A percentile compares a stretch with the other conserved stretches of the same genome.
Conservation (phyloP, 2,888 invertebrate species). For the Cheilosia vernalis region DNA sequence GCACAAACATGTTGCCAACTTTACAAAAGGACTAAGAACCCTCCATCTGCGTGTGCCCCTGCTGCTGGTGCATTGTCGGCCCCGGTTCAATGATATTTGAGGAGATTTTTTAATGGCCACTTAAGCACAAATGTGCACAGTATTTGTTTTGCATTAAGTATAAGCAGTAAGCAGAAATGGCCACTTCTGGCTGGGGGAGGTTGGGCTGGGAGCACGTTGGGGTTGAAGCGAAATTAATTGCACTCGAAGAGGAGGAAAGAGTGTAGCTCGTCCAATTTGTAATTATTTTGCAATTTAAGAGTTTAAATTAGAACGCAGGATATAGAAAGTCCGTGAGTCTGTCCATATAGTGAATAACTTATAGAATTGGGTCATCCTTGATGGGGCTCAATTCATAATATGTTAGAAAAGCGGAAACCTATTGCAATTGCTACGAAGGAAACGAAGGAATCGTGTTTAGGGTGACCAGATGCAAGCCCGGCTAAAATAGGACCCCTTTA, state of each 20-base stretch:
- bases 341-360: background rate
- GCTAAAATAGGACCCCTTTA: too few relatives aligned
- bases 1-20: constrained; percentile 48
- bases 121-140: constrained; percentile 69
- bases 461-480: too few relatives aligned
- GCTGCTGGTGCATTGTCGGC: constrained; percentile 38
- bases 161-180: constrained; percentile 42
- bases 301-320: constrained; percentile 10
- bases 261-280: constrained; percentile 12
- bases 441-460: background rate
- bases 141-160: constrained; percentile 69
- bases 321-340: background rate
- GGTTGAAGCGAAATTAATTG: constrained; percentile 30
- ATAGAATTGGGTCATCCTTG: constrained; percentile 36
- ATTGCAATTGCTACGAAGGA: background rate
- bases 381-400: constrained; percentile 31
- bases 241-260: constrained; percentile 5
- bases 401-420: background rate
- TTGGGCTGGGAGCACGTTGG: background rate
- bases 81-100: constrained; percentile 66
- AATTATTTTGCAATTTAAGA: constrained; percentile 35
- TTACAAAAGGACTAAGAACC: constrained; percentile 59
- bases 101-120: constrained; percentile 72
- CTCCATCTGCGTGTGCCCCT: constrained; percentile 6
- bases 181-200: background rate